phyloP scores from a whole-genome alignment of 2,797 vertebrate species.

The Leucoraja ocellata region DNA sequence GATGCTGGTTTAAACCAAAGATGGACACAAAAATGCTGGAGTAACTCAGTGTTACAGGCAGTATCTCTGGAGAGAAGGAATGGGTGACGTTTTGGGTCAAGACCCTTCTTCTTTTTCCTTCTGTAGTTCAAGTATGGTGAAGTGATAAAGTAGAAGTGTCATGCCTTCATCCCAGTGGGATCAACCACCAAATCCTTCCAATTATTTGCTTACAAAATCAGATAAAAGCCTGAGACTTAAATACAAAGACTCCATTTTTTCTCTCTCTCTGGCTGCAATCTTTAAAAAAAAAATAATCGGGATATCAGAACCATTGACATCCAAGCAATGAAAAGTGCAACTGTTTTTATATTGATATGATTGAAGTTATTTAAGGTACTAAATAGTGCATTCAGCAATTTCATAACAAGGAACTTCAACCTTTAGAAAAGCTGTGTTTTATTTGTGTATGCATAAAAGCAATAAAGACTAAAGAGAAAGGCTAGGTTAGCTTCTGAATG shows the following conservation, averaged over 20 bases:
- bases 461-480: no score
- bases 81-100: no score
- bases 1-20: no score
- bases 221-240: not conserved
- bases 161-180: not conserved
- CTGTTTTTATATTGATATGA: not conserved
- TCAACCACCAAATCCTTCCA: not conserved
- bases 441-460: no score
- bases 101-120: not conserved
- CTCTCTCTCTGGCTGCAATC: not conserved
- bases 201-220: conserved; percentile 1
- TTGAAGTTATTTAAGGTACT: not conserved
- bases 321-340: not conserved
- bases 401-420: not conserved
- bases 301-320: not conserved
- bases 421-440: not conserved
- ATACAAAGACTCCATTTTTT: not conserved
- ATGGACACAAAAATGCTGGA: no score
- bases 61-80: no score
- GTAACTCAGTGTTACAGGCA: no score
- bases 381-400: not conserved
- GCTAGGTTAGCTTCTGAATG: not conserved
- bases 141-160: not conserved
- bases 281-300: not conserved
- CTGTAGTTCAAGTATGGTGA: not conserved